Base-by-base conservation (phyloP, 2,888 invertebrate species). In the Thymelicus acteon region DNA sequence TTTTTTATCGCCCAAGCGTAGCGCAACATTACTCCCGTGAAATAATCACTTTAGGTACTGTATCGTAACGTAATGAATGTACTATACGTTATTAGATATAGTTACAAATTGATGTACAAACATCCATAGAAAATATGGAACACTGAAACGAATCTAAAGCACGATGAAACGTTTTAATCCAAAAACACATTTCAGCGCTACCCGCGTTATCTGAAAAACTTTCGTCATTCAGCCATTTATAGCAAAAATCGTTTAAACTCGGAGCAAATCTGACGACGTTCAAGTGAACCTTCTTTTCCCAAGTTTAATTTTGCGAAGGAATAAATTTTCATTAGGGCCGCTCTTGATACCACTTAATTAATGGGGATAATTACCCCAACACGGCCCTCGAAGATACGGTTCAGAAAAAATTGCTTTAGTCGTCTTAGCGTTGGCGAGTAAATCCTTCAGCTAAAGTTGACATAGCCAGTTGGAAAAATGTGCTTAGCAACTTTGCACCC, bases 281-380 rank as follows among this genome's bases (percentile, higher is more conserved):
- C 72, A 76, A 74, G 77, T 13, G 60, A 65, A 60, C 60, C 64
- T 54, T 60, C 70, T 82, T 85, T 87, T 88, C 83, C 84, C 81
- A 82, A 76, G 76, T 79, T 86, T 86, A 88, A 90, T 89, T 89
- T 85, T 73, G 81, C 79, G 77, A 81, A 77, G 79, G 85, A 87
- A 91, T 91, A 91, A 90, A 91, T 91, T 91, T 91, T 85, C 89
- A 91, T 92, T 91, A 90, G 84, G 82, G 74, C 72, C 75, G 77
- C 75, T 78, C 79, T 83, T 83, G 89, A 90, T 90, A 90, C 80
- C 77, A 78, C 57, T 81, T 89, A 87, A 91, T 89, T 86, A 92
- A 92, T 91, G 90, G 80, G 71, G 72, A 81, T 86, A 88, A 90
- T 91, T 91, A 89, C 82, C 80, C 80, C 69, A 70, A 70, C 69